Evolutionary conservation across 2,888 invertebrate species (phyloP).

Genomic region (Drosophila helvetica): DNA sequence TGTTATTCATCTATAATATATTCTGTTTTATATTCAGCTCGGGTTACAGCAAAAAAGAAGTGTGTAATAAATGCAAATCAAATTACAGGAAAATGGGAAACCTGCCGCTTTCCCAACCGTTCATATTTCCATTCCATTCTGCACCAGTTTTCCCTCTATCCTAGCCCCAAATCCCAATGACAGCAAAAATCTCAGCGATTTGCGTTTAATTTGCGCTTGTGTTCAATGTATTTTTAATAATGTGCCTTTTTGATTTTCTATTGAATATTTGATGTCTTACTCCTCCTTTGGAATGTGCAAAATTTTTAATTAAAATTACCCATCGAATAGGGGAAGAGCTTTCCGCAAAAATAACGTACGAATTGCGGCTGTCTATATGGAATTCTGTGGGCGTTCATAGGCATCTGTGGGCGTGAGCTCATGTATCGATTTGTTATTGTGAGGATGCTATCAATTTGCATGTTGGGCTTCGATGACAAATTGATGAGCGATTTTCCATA

Average conservation of each 20-base stretch:
- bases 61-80: slow-evolving; percentile 2
- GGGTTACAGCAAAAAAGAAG: neutral
- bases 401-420: neutral
- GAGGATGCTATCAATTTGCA: slow-evolving; percentile 24
- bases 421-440: slow-evolving; percentile 23
- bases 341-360: slow-evolving; percentile 16
- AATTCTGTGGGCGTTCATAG: neutral
- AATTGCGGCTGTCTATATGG: slow-evolving; percentile 18
- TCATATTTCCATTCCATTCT: neutral
- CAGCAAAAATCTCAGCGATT: slow-evolving; percentile 4
- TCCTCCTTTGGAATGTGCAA: neutral
- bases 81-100: slow-evolving; percentile 3
- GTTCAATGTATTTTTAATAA: slow-evolving; percentile 34
- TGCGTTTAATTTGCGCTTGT: slow-evolving; percentile 22
- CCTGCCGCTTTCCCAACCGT: neutral
- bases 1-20: no score
- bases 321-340: neutral
- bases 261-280: neutral
- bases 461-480: slow-evolving; percentile 1
- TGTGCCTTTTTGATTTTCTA: slow-evolving; percentile 14
- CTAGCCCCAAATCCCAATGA: neutral
- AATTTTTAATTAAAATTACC: slow-evolving; percentile 49
- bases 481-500: neutral
- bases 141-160: neutral
- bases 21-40: no score